Conservation (phyloP, 2,797 vertebrate genomes). For the Rhyacichthys aspro region DNA sequence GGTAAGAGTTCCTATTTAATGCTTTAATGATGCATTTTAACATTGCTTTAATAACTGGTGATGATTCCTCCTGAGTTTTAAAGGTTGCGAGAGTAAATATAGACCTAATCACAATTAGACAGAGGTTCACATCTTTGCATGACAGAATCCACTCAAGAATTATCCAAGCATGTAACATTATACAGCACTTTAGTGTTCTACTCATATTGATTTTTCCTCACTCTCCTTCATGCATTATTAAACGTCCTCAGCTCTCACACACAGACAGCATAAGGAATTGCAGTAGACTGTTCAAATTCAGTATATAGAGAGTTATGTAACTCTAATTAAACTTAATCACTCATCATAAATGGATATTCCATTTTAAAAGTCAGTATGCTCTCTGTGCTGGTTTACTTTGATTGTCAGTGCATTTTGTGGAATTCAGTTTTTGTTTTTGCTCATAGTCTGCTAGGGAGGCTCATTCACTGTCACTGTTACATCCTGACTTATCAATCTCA, state of each 20-base stretch:
- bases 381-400: background rate
- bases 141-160: conserved; percentile 82
- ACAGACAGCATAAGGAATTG: conserved; percentile 23
- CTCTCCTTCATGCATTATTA: conserved; percentile 71
- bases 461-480: conserved; percentile 45
- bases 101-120: conserved; percentile 18
- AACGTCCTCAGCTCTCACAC: conserved; percentile 51
- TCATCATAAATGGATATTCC: background rate
- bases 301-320: background rate
- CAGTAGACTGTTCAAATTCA: conserved; percentile 25
- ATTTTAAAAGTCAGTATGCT: background rate
- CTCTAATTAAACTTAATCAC: conserved; percentile 1
- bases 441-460: no score
- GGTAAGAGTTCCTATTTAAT: background rate
- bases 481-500: conserved; percentile 60
- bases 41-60: background rate
- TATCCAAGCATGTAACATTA: conserved; percentile 72
- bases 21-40: conserved; percentile 23
- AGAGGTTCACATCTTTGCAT: conserved; percentile 13
- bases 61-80: background rate
- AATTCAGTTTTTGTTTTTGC: conserved; percentile 45
- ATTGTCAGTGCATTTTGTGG: conserved; percentile 16
- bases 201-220: conserved; percentile 62
- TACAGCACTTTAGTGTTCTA: conserved; percentile 49
- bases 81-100: conserved; percentile 10